Percentiles rank a stretch among this genome's conserved stretches.
phyloP scores from a whole-genome alignment of 2,113 vertebrate genomes.

The Struthidea cinerea region DNA sequence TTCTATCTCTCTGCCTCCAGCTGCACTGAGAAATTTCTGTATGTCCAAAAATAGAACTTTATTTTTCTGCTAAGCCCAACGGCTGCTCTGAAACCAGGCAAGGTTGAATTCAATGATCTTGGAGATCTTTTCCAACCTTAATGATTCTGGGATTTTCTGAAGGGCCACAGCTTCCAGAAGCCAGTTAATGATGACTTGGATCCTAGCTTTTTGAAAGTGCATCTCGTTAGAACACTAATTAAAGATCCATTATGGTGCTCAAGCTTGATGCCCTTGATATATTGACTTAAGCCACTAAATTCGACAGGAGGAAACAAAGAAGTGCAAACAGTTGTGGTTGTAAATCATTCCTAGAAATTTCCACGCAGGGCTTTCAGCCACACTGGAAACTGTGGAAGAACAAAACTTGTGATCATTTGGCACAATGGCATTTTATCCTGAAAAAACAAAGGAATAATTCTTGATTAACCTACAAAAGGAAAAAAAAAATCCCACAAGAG shows the following conservation, averaged over 20 bases:
- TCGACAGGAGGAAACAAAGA: background rate
- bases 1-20: background rate
- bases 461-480: background rate
- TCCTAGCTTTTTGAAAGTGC: background rate
- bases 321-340: background rate
- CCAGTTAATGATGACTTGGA: background rate
- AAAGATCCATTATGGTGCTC: background rate
- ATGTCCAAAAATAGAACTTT: background rate
- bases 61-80: background rate
- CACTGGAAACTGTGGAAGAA: background rate
- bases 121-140: background rate
- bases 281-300: background rate
- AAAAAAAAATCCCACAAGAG: background rate
- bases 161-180: background rate
- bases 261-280: background rate
- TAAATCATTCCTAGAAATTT: background rate
- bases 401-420: background rate
- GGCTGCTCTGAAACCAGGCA: background rate
- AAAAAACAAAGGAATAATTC: background rate
- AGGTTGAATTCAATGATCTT: background rate
- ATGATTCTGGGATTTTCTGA: background rate
- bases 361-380: background rate
- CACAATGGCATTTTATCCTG: background rate
- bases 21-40: background rate
- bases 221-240: background rate